phyloP scores from a whole-genome alignment of 2,113 vertebrate genomes.

The mouse (Mus musculus) region DNA sequence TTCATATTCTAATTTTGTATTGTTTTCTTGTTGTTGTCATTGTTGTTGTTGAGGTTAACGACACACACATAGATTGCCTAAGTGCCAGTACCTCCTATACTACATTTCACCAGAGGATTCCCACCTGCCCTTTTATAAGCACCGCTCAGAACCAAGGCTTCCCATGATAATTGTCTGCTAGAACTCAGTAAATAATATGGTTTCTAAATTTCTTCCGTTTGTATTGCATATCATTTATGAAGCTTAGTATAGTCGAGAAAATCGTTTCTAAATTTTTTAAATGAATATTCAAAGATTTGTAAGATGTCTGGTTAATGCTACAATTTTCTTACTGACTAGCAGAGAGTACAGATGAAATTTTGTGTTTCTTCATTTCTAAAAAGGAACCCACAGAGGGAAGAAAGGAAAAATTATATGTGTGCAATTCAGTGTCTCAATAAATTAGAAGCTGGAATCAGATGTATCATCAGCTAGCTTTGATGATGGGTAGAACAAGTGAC shows the following conservation, averaged over 20 bases:
- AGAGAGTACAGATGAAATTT: neutral
- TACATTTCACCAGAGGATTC: neutral
- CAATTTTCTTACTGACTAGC: neutral
- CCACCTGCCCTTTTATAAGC: neutral
- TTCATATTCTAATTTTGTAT: neutral
- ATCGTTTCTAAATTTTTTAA: neutral
- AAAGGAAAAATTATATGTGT: neutral
- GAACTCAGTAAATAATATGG: neutral
- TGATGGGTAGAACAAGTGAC: conserved; percentile 81
- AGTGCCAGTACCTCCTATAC: neutral
- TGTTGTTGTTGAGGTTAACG: neutral
- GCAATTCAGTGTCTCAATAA: conserved; percentile 57
- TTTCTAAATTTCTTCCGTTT: conserved; percentile 16
- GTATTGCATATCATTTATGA: neutral
- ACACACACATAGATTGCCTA: neutral
- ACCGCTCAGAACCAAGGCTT: neutral
- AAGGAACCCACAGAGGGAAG: neutral
- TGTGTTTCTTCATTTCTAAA: conserved; percentile 23
- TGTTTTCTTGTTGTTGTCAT: too few relatives aligned
- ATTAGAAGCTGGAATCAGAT: conserved; percentile 77
- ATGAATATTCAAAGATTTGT: neutral
- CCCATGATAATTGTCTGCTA: neutral
- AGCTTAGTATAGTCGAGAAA: neutral
- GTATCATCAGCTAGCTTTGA: conserved; percentile 55
- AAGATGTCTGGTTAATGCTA: neutral